Evolutionary conservation across 2,888 invertebrate species (phyloP).

Genomic region (Pseudococcus longispinus): DNA sequence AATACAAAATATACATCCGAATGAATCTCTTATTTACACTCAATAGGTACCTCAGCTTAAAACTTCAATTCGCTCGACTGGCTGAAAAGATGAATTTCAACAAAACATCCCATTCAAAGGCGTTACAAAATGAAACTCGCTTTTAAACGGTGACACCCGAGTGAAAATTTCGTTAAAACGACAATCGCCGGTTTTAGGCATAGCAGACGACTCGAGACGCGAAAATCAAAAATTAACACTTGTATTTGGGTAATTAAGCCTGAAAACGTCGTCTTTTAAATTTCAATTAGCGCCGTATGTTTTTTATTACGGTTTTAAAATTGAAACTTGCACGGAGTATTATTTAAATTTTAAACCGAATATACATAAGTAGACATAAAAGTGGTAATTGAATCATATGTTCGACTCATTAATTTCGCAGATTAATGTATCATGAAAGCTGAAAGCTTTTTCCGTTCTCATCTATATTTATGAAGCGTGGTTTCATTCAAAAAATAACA

Average conservation of each 20-base stretch:
- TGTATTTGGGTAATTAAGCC: constrained; percentile 33
- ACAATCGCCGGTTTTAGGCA: not conserved
- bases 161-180: not conserved
- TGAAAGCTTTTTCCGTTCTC: constrained; percentile 20
- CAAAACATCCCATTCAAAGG: not conserved
- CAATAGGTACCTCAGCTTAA: not conserved
- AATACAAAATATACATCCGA: not conserved
- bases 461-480: constrained; percentile 26
- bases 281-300: constrained; percentile 25
- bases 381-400: constrained; percentile 32
- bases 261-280: constrained; percentile 5
- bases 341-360: not conserved
- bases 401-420: constrained; percentile 42
- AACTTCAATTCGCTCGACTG: not conserved
- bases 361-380: not conserved
- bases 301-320: not conserved
- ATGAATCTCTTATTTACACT: not conserved
- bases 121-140: not conserved
- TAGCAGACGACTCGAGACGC: not conserved
- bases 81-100: constrained; percentile 5
- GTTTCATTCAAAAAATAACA: constrained; percentile 7
- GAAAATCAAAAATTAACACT: constrained; percentile 27
- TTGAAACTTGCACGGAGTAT: not conserved
- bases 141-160: not conserved
- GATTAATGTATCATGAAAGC: constrained; percentile 30